Conservation (phyloP, 37 sponge, comb jelly and placozoan genomes). For the Hexactinellida sp. region DNA sequence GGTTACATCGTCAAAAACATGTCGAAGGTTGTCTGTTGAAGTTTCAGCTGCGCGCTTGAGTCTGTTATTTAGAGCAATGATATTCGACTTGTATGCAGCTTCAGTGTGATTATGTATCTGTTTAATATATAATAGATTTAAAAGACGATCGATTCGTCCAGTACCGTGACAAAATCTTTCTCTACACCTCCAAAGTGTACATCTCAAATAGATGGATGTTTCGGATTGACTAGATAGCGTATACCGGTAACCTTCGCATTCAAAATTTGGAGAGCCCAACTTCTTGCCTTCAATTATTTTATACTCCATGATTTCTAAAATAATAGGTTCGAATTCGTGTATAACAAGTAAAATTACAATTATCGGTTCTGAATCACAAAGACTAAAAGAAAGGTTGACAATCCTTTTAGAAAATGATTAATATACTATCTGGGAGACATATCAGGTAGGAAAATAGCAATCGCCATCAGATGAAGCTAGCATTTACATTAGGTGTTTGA, state of each 20-base stretch:
- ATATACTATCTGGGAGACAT: too few relatives aligned
- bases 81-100: not conserved
- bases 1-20: not conserved
- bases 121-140: not conserved
- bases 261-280: not conserved
- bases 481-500: too few relatives aligned
- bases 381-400: too few relatives aligned
- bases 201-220: not conserved
- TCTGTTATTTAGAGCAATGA: not conserved
- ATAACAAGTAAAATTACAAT: too few relatives aligned
- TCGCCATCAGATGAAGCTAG: too few relatives aligned
- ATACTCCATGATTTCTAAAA: too few relatives aligned
- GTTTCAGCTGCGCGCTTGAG: not conserved
- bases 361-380: too few relatives aligned
- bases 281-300: too few relatives aligned
- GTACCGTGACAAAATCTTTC: not conserved
- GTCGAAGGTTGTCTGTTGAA: slow-evolving; percentile 5
- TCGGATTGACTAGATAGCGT: not conserved
- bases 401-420: too few relatives aligned
- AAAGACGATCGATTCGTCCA: not conserved
- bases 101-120: not conserved
- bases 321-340: too few relatives aligned
- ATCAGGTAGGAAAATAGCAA: too few relatives aligned
- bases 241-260: not conserved
- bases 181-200: not conserved